These are phyloP conservation scores for Neoitamus cyanurus DNA, from an alignment of 2,888 invertebrate genomes.

Conservation along the genomic window DNA sequence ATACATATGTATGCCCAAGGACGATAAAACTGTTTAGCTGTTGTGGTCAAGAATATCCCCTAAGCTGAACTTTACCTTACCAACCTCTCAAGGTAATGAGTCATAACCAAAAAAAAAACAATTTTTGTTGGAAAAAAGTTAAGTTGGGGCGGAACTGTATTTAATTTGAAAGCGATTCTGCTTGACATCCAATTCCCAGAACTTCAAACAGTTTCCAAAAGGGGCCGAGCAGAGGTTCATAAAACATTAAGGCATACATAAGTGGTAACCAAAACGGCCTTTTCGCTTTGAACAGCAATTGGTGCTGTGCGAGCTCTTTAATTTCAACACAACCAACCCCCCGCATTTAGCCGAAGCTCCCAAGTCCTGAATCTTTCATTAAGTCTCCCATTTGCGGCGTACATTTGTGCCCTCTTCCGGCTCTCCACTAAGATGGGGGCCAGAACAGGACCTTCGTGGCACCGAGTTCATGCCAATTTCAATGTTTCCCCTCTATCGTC, in stretches of 20 bases:
- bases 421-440: neutral
- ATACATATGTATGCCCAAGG: no score
- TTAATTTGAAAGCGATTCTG: neutral
- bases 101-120: neutral
- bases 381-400: neutral
- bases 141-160: neutral
- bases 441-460: neutral
- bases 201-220: neutral
- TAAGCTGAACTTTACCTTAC: neutral
- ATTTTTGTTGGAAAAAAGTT: neutral
- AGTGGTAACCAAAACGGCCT: neutral
- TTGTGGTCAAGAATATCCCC: neutral
- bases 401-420: neutral
- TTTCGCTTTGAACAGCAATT: neutral
- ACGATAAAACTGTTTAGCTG: no score
- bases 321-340: neutral
- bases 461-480: neutral
- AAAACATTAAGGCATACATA: neutral
- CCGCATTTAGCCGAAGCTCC: neutral
- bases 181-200: neutral
- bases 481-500: neutral
- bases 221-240: neutral
- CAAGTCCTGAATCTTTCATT: neutral
- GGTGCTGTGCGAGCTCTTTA: neutral
- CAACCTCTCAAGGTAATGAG: neutral